These are phyloP conservation scores for Choreutis nemorana DNA, from an alignment of 2,888 invertebrate species.

Conservation along the genomic window DNA sequence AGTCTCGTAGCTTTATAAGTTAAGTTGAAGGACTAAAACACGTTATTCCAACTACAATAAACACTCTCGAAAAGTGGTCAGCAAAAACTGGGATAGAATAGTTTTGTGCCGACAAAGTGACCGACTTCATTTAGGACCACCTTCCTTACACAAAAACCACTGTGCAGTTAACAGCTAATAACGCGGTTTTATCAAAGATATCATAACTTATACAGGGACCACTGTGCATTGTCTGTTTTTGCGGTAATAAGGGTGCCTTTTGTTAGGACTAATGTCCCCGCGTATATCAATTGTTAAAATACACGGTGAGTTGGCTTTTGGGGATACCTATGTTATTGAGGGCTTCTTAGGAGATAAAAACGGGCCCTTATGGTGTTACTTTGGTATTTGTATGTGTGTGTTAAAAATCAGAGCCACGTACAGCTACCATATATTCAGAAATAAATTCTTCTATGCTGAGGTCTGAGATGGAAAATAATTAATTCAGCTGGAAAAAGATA, in stretches of 20 bases:
- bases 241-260: no score
- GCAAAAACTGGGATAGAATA: constrained; percentile 34
- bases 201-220: neutral
- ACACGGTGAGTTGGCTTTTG: constrained; percentile 10
- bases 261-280: no score
- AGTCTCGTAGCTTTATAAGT: neutral
- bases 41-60: constrained; percentile 18
- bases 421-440: no score
- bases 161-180: constrained; percentile 40
- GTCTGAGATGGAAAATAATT: no score
- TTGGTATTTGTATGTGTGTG: no score
- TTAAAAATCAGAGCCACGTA: no score
- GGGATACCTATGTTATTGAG: constrained; percentile 18
- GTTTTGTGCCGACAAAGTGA: constrained; percentile 35
- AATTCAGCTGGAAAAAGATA: no score
- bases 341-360: no score
- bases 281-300: neutral
- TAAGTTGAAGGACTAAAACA: constrained; percentile 12
- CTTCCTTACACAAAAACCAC: constrained; percentile 18
- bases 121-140: constrained; percentile 21
- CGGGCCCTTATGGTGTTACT: no score
- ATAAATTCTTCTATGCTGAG: no score
- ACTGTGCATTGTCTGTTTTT: no score
- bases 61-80: constrained; percentile 31
- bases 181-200: constrained; percentile 23